Conservation (phyloP, 2,888 invertebrate species). For the Alviniconcha strummeri region DNA sequence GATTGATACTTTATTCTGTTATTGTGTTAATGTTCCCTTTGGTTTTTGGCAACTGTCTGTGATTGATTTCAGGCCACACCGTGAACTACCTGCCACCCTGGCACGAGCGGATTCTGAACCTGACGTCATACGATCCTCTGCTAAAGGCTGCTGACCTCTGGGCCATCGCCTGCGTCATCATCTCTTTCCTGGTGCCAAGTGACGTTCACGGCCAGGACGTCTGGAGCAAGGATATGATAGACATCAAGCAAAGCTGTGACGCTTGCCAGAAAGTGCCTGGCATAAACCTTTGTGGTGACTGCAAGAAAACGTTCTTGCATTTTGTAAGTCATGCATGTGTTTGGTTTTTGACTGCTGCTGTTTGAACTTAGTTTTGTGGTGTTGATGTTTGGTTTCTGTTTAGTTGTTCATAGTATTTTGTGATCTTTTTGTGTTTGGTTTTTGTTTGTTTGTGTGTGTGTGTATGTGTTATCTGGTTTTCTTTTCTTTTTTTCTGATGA, state of each 20-base stretch:
- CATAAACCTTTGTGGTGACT: too few relatives aligned
- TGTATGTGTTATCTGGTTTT: too few relatives aligned
- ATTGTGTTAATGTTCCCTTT: too few relatives aligned
- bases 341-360: not conserved
- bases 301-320: too few relatives aligned
- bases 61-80: conserved; percentile 22
- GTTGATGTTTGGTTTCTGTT: too few relatives aligned
- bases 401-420: too few relatives aligned
- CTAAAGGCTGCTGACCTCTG: conserved; percentile 26
- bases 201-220: not conserved
- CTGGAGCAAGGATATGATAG: not conserved
- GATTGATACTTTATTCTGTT: too few relatives aligned
- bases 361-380: not conserved
- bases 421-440: too few relatives aligned
- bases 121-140: not conserved
- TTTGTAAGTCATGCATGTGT: too few relatives aligned
- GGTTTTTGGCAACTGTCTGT: too few relatives aligned
- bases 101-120: not conserved
- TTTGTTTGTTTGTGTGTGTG: too few relatives aligned
- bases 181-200: not conserved
- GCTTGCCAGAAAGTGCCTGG: not conserved
- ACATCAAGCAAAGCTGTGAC: not conserved
- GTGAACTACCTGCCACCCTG: conserved; percentile 22
- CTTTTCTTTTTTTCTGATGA: too few relatives aligned
- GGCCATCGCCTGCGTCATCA: conserved; percentile 22